Evolutionary conservation across 35 echinoderm and acorn worm genomes (phyloP).

Genomic region (Ophiothrix spiculata): DNA sequence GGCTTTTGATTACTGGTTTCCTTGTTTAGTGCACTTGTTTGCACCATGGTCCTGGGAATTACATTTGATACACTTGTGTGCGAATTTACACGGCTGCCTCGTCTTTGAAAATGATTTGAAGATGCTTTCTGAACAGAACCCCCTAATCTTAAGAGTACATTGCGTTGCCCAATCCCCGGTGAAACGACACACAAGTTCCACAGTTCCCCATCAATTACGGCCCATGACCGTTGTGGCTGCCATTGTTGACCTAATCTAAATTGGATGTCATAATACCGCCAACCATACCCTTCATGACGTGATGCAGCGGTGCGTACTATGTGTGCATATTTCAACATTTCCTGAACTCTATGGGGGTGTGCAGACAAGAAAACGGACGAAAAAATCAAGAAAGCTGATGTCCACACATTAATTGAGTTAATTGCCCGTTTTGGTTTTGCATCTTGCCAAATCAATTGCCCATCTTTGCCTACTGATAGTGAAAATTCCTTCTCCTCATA

Average conservation of each 20-base stretch:
- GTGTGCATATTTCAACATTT: neutral
- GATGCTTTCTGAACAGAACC: neutral
- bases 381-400: conserved; percentile 6
- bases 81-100: neutral
- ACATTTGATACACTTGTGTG: neutral
- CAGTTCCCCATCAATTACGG: neutral
- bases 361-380: neutral
- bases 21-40: neutral
- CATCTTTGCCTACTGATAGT: neutral
- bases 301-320: neutral
- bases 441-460: neutral
- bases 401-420: neutral
- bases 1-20: no score
- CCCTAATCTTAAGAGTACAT: neutral
- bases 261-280: conserved; percentile 3
- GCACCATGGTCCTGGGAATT: neutral
- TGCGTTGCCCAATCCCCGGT: neutral
- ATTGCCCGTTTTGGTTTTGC: neutral
- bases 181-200: neutral
- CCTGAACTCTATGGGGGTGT: neutral
- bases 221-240: neutral
- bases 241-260: neutral
- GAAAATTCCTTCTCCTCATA: neutral
- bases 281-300: neutral
- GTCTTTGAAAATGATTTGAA: neutral